A percentile compares a stretch with the other conserved stretches of the same genome.
Conservation (phyloP, 2,888 invertebrate species). For the Cerceris rybyensis region DNA sequence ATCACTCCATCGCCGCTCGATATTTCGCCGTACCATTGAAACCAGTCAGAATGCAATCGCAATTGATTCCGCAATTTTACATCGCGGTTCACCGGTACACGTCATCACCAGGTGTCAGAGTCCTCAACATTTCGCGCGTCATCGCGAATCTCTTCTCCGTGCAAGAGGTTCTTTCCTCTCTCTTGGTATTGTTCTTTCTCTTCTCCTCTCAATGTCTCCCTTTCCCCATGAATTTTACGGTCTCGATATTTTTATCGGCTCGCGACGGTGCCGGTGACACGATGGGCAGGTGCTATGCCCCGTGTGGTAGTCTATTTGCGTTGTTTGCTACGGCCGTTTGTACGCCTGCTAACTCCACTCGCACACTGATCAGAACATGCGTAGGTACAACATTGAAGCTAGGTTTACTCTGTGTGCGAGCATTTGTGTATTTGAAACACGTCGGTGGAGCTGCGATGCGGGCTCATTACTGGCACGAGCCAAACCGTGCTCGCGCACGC, state of each 20-base stretch:
- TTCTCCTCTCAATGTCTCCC: not conserved
- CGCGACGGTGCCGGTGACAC: constrained; percentile 64
- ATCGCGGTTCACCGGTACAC: not conserved
- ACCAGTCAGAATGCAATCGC: not conserved
- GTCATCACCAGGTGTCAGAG: not conserved
- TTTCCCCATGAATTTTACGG: constrained; percentile 26
- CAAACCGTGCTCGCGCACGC: constrained; percentile 69
- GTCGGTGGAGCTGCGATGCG: constrained; percentile 57
- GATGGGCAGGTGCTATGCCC: constrained; percentile 76
- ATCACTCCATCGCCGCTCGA: too few species aligned
- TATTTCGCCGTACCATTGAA: not conserved
- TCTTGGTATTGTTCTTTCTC: not conserved
- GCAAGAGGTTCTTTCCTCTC: not conserved
- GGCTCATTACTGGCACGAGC: constrained; percentile 73
- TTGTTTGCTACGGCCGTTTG: constrained; percentile 43
- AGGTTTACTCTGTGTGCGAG: constrained; percentile 17
- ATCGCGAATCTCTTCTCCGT: not conserved
- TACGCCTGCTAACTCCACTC: constrained; percentile 24
- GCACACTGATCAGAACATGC: constrained; percentile 20
- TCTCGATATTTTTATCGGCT: constrained; percentile 56
- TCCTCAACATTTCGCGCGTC: not conserved
- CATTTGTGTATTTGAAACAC: constrained; percentile 57
- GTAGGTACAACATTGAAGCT: not conserved
- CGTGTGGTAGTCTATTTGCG: constrained; percentile 74
- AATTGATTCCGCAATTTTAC: not conserved